Evolutionary conservation across 2,888 invertebrate species (phyloP).

Genomic region (Minunthozetes semirufus): DNA sequence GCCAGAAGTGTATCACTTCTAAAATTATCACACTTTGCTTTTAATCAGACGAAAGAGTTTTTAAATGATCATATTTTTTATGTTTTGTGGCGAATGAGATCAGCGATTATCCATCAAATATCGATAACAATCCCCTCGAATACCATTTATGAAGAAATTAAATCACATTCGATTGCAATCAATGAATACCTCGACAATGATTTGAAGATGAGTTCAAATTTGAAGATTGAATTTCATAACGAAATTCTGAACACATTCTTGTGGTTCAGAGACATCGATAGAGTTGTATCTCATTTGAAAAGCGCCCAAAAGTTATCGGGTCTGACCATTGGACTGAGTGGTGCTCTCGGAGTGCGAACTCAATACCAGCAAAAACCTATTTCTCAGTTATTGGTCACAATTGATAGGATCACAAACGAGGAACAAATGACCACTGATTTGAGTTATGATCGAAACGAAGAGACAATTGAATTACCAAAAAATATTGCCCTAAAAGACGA

Average conservation of each 20-base stretch:
- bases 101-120: slow-evolving; percentile 28
- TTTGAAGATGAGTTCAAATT: neutral
- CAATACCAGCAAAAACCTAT: slow-evolving; percentile 73
- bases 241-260: slow-evolving; percentile 46
- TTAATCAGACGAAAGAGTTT: neutral
- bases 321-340: slow-evolving; percentile 64
- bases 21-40: neutral
- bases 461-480: slow-evolving; percentile 43
- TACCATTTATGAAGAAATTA: slow-evolving; percentile 14
- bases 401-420: slow-evolving; percentile 51
- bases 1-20: slow-evolving; percentile 31
- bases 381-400: slow-evolving; percentile 71
- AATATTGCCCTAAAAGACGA: slow-evolving; percentile 76
- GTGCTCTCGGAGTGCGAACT: slow-evolving; percentile 81
- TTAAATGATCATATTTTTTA: neutral
- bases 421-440: neutral
- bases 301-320: slow-evolving; percentile 59
- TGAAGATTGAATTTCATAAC: slow-evolving; percentile 20
- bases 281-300: slow-evolving; percentile 62
- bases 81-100: slow-evolving; percentile 30
- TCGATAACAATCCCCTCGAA: slow-evolving; percentile 1
- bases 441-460: neutral
- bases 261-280: slow-evolving; percentile 64
- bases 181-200: slow-evolving; percentile 1
- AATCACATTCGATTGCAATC: neutral